phyloP scores from a whole-genome alignment of 2,888 invertebrate genomes.

The Thyatira batis region DNA sequence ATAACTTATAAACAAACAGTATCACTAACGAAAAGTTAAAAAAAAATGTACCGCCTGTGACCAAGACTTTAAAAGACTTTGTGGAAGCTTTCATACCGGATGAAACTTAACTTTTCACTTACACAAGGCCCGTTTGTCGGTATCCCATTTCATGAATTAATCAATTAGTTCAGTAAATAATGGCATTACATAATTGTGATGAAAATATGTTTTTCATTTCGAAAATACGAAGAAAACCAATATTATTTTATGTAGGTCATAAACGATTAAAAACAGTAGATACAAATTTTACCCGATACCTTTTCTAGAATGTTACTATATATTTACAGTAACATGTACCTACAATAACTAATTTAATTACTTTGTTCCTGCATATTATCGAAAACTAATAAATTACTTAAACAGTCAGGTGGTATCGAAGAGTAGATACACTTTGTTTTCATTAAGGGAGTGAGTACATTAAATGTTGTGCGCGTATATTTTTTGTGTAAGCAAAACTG shows the following conservation, averaged over 20 bases:
- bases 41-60: not conserved
- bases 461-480: not conserved
- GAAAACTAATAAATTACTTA: not conserved
- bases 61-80: slow-evolving; percentile 8
- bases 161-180: slow-evolving; percentile 4
- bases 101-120: slow-evolving; percentile 37
- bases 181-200: no score
- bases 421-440: not conserved
- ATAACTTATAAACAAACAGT: no score
- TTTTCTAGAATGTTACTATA: no score
- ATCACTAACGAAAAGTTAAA: not conserved
- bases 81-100: not conserved
- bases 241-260: no score
- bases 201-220: no score
- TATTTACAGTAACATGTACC: no score
- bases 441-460: not conserved
- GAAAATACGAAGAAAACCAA: no score
- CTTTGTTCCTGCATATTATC: not conserved
- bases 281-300: no score
- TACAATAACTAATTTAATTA: no score
- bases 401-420: not conserved
- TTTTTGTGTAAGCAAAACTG: not conserved
- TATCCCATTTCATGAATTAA: slow-evolving; percentile 26
- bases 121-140: slow-evolving; percentile 20
- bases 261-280: no score